Conservation (phyloP, 2,888 invertebrate species). For the Drosophila pegasa region DNA sequence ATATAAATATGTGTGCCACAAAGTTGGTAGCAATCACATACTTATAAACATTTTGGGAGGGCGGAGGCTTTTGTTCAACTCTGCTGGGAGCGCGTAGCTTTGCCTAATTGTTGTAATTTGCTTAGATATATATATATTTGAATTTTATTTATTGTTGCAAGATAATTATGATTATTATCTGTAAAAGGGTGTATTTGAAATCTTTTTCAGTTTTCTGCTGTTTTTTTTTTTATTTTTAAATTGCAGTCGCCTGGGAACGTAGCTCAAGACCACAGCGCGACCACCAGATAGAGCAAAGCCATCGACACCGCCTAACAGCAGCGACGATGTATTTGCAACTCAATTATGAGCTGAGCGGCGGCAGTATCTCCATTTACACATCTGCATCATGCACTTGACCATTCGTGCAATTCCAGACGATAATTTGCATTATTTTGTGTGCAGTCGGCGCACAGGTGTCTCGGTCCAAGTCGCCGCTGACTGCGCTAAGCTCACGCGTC, state of each 20-base stretch:
- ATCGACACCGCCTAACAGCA: constrained; percentile 34
- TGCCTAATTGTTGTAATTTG: constrained; percentile 76
- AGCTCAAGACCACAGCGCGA: constrained; percentile 23
- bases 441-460: constrained; percentile 68
- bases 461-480: constrained; percentile 44
- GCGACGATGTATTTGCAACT: constrained; percentile 66
- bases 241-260: constrained; percentile 65
- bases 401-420: constrained; percentile 73
- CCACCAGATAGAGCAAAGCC: constrained; percentile 8
- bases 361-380: constrained; percentile 42
- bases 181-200: constrained; percentile 69
- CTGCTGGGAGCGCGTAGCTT: constrained; percentile 37
- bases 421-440: constrained; percentile 75
- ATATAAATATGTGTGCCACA: constrained; percentile 13
- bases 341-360: constrained; percentile 68
- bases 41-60: constrained; percentile 41
- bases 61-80: constrained; percentile 44
- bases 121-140: constrained; percentile 46
- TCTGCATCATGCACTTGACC: constrained; percentile 65
- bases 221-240: constrained; percentile 30
- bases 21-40: constrained; percentile 35
- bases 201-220: constrained; percentile 3
- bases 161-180: constrained; percentile 78
- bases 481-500: constrained; percentile 67
- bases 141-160: constrained; percentile 72